phyloP scores from a whole-genome alignment of 2,797 vertebrate genomes.

The Danio albolineatus region DNA sequence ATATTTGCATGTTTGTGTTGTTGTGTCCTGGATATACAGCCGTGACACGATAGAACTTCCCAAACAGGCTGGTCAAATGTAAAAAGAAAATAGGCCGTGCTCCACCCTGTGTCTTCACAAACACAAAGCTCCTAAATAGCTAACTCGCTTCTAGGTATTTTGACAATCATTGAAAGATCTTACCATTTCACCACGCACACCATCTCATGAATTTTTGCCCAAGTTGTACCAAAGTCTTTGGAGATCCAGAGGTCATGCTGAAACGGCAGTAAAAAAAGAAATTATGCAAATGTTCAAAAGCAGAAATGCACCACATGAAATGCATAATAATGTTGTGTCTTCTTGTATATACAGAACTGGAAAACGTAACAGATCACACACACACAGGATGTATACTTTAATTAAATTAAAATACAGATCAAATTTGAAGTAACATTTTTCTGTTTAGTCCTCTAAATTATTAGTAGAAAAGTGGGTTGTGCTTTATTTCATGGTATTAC shows the following conservation, averaged over 20 bases:
- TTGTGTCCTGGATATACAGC: neutral
- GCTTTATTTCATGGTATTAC: no score
- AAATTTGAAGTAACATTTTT: no score
- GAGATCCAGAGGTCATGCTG: slow-evolving; percentile 93
- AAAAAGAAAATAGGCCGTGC: neutral
- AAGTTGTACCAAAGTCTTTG: slow-evolving; percentile 85
- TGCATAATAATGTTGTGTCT: neutral
- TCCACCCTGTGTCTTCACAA: neutral
- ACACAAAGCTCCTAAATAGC: neutral
- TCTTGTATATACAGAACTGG: neutral
- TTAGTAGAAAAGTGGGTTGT: no score
- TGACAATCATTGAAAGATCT: slow-evolving; percentile 65
- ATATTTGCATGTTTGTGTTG: slow-evolving; percentile 45
- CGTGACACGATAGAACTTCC: slow-evolving; percentile 1
- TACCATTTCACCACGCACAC: slow-evolving; percentile 95
- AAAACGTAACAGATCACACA: no score
- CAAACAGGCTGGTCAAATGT: neutral
- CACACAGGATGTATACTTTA: no score
- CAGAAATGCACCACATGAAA: neutral
- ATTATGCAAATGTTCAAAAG: neutral
- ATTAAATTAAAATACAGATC: no score
- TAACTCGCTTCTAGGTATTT: neutral
- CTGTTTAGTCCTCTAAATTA: no score
- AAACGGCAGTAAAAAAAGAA: slow-evolving; percentile 32
- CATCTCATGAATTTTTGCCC: slow-evolving; percentile 85